Percentiles rank a stretch among this genome's conserved stretches.
Conservation (phyloP, 2,113 vertebrate species). For the Colistium nudipinnis region DNA sequence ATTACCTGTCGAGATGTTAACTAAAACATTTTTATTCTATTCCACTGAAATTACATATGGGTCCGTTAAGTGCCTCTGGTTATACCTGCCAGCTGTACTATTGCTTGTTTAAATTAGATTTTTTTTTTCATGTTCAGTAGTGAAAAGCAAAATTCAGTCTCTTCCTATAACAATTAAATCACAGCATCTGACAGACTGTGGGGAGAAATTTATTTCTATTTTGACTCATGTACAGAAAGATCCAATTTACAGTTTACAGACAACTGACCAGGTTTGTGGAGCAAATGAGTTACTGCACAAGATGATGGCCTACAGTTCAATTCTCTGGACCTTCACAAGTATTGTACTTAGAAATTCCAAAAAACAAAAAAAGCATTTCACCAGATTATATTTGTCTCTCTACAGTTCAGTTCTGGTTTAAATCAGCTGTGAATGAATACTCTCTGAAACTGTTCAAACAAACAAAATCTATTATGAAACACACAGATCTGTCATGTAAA, state of each 20-base stretch:
- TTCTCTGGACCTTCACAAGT: conserved; percentile 22
- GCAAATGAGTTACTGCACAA: conserved; percentile 58
- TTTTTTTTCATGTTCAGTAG: no score
- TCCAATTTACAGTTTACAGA: conserved; percentile 76
- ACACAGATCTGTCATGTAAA: conserved; percentile 15
- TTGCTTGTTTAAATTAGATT: no score
- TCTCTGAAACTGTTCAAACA: conserved; percentile 31
- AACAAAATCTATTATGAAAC: conserved; percentile 48
- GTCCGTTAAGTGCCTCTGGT: no score
- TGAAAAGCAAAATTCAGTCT: neutral
- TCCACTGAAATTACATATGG: neutral
- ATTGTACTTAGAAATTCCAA: conserved; percentile 3
- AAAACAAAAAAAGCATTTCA: conserved; percentile 8
- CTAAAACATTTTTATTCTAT: no score
- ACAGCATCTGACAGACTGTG: conserved; percentile 28
- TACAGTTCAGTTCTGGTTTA: neutral
- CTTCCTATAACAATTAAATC: conserved; percentile 3
- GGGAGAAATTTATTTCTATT: conserved; percentile 78
- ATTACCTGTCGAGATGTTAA: no score
- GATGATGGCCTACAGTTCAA: conserved; percentile 58
- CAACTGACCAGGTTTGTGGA: conserved; percentile 68
- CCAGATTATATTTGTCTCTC: conserved; percentile 1
- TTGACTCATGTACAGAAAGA: conserved; percentile 76
- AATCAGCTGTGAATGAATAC: conserved; percentile 6
- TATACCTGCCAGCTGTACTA: no score